Evolutionary conservation across 2,113 vertebrate species (phyloP), one percentile per base, ranked within the genome.

Genomic region (Baryphthengus martii): DNA sequence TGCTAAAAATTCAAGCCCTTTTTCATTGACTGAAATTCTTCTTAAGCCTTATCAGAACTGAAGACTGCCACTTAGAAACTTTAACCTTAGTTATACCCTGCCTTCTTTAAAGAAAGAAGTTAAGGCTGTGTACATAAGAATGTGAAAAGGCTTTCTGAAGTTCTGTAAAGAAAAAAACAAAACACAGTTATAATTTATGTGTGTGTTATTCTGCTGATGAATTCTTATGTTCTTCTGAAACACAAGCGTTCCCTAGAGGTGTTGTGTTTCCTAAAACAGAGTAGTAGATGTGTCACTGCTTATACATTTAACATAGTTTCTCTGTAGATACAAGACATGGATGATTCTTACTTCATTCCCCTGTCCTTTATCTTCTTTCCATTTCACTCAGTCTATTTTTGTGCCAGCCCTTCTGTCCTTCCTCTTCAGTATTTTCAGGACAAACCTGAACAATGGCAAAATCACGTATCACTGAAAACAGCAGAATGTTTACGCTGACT

Each of bases 201-300:
- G 10, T 49, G 52, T 42, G 52, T 37, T 47, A 66, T 17, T 70
- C 21, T 88, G 9, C 10, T 37, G 47, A n/a, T 53, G 37, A 37
- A 2, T 89, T 71, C 49, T 47, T 62, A 2, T 17, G 21, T 58
- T 58, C 45, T 78, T 49, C 24, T 56, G n/a, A 76, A 65, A 26
- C 4, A 5, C 28, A 47, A 4, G 29, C 55, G 29, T 58, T 93
- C 16, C 33, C 24, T 63, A 65, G 53, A 56, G 58, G 21, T 65
- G 19, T 52, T 71, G 9, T 40, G 18, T 87, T 87, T 75, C 29
- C 71, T 68, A n/a, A 58, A 56, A 29, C 21, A 59, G 37, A 62
- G n/a, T 3, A 35, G 45, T 13, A 40, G 24, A 19, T n/a, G 15
- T 45, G 20, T 33, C 88, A 16, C n/a, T 50, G 6, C 0, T 0